Conservation (phyloP, 2,888 invertebrate species). For the Hemaris fuciformis region DNA sequence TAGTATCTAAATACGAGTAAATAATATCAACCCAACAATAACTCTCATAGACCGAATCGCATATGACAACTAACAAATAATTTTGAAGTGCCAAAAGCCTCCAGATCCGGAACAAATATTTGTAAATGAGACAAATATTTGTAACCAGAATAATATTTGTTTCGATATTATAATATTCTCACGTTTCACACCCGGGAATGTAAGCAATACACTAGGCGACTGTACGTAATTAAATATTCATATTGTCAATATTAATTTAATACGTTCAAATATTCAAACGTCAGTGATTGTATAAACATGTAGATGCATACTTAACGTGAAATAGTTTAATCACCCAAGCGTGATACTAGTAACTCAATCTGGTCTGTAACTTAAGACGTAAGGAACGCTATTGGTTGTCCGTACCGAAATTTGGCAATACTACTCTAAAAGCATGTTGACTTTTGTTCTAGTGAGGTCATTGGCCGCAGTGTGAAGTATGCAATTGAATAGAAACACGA, state of each 20-base stretch:
- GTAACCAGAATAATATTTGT: no score
- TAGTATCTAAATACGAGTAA: no score
- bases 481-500: neutral
- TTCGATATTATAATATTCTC: no score
- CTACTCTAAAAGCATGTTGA: neutral
- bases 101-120: no score
- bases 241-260: neutral
- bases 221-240: no score
- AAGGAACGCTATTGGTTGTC: slow-evolving; percentile 1
- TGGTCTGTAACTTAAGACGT: neutral
- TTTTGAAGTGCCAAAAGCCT: no score
- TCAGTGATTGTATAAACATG: neutral
- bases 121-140: no score
- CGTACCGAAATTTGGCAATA: neutral
- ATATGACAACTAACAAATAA: no score
- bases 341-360: slow-evolving; percentile 8
- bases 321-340: slow-evolving; percentile 14
- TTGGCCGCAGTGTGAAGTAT: neutral
- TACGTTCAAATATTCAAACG: neutral
- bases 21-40: no score
- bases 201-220: no score
- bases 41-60: no score
- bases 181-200: no score
- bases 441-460: neutral
- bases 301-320: neutral